phyloP scores from a whole-genome alignment of 2,888 invertebrate genomes.

The Xylota segnis region DNA sequence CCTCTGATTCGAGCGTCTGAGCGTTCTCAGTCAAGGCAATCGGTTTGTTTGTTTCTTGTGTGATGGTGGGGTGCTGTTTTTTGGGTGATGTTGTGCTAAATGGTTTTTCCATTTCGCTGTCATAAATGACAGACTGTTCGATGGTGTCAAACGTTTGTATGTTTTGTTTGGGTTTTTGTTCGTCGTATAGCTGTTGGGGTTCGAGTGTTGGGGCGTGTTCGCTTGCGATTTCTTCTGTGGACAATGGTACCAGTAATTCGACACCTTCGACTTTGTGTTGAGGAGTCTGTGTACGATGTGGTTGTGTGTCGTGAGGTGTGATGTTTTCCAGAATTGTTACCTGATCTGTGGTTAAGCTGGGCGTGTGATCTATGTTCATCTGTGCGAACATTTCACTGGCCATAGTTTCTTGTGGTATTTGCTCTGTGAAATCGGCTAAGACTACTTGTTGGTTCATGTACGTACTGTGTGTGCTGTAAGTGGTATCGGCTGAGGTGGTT shows the following conservation, averaged over 20 bases:
- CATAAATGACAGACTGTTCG: constrained; percentile 64
- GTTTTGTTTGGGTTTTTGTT: constrained; percentile 59
- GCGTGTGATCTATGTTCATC: constrained; percentile 42
- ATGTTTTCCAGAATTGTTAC: constrained; percentile 69
- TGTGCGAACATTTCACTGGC: constrained; percentile 34
- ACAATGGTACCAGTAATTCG: constrained; percentile 63
- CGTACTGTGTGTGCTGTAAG: constrained; percentile 79
- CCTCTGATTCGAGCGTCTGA: constrained; percentile 58
- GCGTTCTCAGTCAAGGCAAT: constrained; percentile 65
- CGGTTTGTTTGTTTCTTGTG: constrained; percentile 61
- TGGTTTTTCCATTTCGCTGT: constrained; percentile 68
- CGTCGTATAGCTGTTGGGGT: constrained; percentile 25
- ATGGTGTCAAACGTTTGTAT: constrained; percentile 61
- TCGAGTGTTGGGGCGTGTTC: constrained; percentile 69
- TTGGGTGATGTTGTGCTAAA: constrained; percentile 55
- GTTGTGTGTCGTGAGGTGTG: constrained; percentile 63
- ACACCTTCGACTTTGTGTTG: constrained; percentile 64
- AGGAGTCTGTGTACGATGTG: constrained; percentile 48
- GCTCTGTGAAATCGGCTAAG: constrained; percentile 78
- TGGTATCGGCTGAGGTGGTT: constrained; percentile 71
- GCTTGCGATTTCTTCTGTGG: constrained; percentile 59
- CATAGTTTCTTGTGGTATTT: constrained; percentile 50
- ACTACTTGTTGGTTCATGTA: constrained; percentile 79
- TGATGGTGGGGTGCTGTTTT: constrained; percentile 53
- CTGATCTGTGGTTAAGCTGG: constrained; percentile 58